A percentile compares a stretch with the other conserved stretches of the same genome.
Evolutionary conservation across 1,140 invertebrate genomes (phyloP).

Genomic region (Metaphire vulgaris): DNA sequence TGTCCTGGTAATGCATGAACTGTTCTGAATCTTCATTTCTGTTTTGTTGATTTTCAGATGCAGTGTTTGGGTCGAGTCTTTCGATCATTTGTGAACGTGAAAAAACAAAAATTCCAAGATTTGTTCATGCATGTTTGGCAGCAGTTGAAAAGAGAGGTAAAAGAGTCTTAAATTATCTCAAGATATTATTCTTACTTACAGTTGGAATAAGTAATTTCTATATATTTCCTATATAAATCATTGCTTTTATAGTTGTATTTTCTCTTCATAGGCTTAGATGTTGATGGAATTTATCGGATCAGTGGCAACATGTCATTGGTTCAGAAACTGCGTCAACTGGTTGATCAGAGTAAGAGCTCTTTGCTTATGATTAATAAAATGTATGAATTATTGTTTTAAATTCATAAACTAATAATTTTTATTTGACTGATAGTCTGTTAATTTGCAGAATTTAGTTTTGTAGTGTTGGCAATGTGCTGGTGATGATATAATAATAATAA

Average conservation of each 20-base stretch:
- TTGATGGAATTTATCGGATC: slow-evolving; percentile 89
- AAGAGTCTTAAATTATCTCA: too few species aligned
- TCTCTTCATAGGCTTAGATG: slow-evolving; percentile 64
- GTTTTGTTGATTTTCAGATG: too few species aligned
- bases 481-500: too few species aligned
- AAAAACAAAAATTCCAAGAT: slow-evolving; percentile 64
- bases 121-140: slow-evolving; percentile 69
- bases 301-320: slow-evolving; percentile 90
- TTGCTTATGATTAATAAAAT: too few species aligned
- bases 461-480: too few species aligned
- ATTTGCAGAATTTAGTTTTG: too few species aligned
- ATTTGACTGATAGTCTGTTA: too few species aligned
- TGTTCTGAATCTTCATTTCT: too few species aligned
- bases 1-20: too few species aligned
- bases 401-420: too few species aligned
- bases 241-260: slow-evolving; percentile 1
- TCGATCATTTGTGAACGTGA: slow-evolving; percentile 64
- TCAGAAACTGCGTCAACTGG: slow-evolving; percentile 68
- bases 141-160: slow-evolving; percentile 70
- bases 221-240: background rate
- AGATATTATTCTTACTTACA: too few species aligned
- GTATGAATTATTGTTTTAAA: too few species aligned
- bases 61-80: slow-evolving; percentile 73
- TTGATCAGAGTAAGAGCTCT: slow-evolving; percentile 42
- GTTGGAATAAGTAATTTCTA: slow-evolving; percentile 34